phyloP scores from a whole-genome alignment of 2,888 invertebrate species.

The Lasiommata megera region DNA sequence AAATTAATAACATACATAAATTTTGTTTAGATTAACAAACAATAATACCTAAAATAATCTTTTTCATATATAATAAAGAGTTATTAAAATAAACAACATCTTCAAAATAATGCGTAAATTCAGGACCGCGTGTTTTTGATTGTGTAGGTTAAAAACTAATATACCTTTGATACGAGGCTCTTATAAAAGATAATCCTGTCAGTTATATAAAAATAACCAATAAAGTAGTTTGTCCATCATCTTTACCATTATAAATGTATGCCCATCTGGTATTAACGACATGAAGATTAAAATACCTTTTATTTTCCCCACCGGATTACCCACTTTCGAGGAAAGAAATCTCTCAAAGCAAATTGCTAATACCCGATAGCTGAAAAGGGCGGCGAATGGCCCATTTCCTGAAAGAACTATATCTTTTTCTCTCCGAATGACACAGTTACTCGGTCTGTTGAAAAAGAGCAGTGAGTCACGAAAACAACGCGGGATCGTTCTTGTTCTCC shows the following conservation, averaged over 20 bases:
- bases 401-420: conserved; percentile 63
- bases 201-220: background rate
- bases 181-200: background rate
- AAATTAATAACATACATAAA: too few species aligned
- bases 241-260: background rate
- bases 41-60: too few species aligned
- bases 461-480: conserved; percentile 25
- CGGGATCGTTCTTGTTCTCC: conserved; percentile 23
- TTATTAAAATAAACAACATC: too few species aligned
- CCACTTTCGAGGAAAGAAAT: conserved; percentile 31
- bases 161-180: background rate
- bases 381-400: conserved; percentile 68
- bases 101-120: too few species aligned
- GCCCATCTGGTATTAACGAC: background rate
- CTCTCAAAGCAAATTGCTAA: conserved; percentile 71
- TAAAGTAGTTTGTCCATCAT: conserved; percentile 1
- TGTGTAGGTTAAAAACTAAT: too few species aligned
- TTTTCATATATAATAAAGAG: too few species aligned
- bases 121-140: too few species aligned
- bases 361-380: conserved; percentile 66
- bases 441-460: conserved; percentile 27
- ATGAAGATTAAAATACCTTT: conserved; percentile 5
- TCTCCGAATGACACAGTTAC: conserved; percentile 37
- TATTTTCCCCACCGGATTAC: conserved; percentile 11
- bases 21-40: too few species aligned